Base-by-base conservation (phyloP, 2,113 vertebrate genomes). In the Erinaceus europaeus region DNA sequence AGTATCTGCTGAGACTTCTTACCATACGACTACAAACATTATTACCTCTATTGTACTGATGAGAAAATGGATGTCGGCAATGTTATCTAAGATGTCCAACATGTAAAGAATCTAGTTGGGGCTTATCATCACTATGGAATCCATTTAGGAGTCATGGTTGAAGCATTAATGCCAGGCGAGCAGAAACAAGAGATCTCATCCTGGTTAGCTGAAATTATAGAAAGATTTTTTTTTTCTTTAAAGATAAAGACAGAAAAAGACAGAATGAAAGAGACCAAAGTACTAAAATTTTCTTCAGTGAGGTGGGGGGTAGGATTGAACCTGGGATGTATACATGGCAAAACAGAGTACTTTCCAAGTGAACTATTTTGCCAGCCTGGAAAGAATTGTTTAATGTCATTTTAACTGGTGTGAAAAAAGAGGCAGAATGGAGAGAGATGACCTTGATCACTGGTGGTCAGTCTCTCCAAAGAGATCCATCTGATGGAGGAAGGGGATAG, bases 141-240 rank as follows among this genome's bases (percentile, higher is more conserved):
- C 18, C 57, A 53, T n/a, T 20, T 8, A 14, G 29, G 12, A 36
- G 59, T 4, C 36, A 82, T 50, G 15, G 55, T 15, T 27, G 59
- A 11, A 21, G 20, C 10, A 6, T 32, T 71, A 4, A 72, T 2
- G 10, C 34, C 32, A 38, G n/a, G n/a, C 34, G 18, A 36, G 15
- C 32, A 44, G 48, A 75, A 12, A 82, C 3, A 73, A 32, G 5
- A 62, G 42, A 69, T 68, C 53, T 59, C 13, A 79, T 32, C 13
- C 32, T 61, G n/a, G 7, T 1, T 67, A n/a, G 38, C 4, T 0
- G 11, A 50, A 74, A 59, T 32, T 46, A 27, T 1, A 0, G 17
- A 34, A 2, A 67, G 82, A n/a, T n/a, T n/a, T n/a, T n/a, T n/a
- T n/a, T n/a, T n/a, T n/a, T n/a, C n/a, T n/a, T n/a, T n/a, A n/a